phyloP scores from a whole-genome alignment of 2,797 vertebrate species.

The Notamacropus eugenii region DNA sequence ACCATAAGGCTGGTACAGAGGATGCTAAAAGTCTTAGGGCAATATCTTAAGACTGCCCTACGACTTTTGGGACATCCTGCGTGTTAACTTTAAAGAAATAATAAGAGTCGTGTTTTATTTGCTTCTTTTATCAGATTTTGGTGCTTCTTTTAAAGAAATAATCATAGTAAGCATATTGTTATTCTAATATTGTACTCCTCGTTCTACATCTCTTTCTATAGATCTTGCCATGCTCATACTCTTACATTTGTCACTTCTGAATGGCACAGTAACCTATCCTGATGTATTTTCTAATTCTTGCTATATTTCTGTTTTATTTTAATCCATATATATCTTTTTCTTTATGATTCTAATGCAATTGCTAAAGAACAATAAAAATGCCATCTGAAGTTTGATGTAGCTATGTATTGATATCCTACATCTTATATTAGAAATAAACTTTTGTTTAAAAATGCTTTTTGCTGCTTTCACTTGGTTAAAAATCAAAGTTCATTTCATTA shows the following conservation, averaged over 20 bases:
- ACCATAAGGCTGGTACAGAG: not conserved
- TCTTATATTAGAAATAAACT: constrained; percentile 70
- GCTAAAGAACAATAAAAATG: not conserved
- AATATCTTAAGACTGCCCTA: not conserved
- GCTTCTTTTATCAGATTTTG: not conserved
- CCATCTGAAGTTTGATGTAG: constrained; percentile 25
- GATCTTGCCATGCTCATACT: not conserved
- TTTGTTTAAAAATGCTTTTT: constrained; percentile 53
- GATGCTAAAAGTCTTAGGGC: not conserved
- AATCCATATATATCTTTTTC: not conserved
- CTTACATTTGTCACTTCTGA: not conserved
- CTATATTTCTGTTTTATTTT: not conserved
- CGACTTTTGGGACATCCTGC: not conserved
- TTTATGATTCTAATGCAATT: not conserved
- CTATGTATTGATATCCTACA: not conserved
- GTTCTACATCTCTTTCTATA: not conserved
- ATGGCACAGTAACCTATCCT: not conserved
- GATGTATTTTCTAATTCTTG: not conserved
- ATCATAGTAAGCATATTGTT: not conserved
- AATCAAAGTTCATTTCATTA: not conserved
- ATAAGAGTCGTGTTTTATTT: not conserved
- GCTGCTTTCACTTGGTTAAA: constrained; percentile 17
- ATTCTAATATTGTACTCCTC: not conserved
- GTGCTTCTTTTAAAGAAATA: not conserved
- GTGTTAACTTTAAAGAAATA: not conserved